phyloP scores from a whole-genome alignment of 2,797 vertebrate species.

The Dendrocincla fuliginosa region DNA sequence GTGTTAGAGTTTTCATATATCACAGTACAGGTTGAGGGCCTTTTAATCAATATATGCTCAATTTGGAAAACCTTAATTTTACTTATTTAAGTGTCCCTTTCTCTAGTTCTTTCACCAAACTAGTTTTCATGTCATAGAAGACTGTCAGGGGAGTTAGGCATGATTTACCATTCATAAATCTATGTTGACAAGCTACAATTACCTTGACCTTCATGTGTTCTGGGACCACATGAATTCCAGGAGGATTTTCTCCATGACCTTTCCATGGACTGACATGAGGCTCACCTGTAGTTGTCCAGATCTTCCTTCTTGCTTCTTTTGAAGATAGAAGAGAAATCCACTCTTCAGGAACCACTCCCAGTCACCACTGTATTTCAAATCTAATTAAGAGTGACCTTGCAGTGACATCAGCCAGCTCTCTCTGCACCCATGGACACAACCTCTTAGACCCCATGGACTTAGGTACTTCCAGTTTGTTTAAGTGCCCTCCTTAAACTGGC shows the following conservation, averaged over 20 bases:
- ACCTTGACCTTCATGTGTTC: background rate
- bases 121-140: background rate
- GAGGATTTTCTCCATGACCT: background rate
- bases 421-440: rapidly evolving
- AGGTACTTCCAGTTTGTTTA: background rate
- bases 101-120: background rate
- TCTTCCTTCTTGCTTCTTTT: background rate
- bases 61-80: background rate
- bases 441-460: background rate
- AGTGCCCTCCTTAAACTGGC: background rate
- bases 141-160: background rate
- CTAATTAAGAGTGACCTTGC: background rate
- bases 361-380: background rate
- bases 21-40: background rate
- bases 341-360: background rate
- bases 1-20: background rate
- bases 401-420: background rate
- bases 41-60: background rate
- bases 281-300: background rate
- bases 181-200: background rate
- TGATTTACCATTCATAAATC: background rate
- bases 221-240: background rate
- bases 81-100: background rate
- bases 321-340: background rate
- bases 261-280: background rate